A percentile compares a stretch with the other conserved stretches of the same genome.
Conservation (phyloP, 2,797 vertebrate genomes). For the Eptatretus atami region DNA sequence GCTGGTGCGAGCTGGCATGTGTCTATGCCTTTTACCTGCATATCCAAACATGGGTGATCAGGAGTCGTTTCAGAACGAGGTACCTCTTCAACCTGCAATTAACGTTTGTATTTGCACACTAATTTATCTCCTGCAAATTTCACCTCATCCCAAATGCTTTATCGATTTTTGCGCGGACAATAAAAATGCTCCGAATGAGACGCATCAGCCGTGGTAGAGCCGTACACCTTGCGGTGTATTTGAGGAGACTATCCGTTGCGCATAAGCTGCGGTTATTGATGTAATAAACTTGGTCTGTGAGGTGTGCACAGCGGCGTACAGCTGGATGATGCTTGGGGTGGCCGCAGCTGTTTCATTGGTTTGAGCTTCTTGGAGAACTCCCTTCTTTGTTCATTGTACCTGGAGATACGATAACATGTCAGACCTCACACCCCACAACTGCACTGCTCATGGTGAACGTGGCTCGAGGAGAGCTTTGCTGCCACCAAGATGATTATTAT, state of each 20-base stretch:
- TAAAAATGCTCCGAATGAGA: too few relatives aligned
- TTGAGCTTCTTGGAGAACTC: constrained; percentile 71
- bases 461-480: too few relatives aligned
- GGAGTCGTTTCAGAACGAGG: too few relatives aligned
- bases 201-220: constrained; percentile 10
- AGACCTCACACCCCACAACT: too few relatives aligned
- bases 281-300: constrained; percentile 83
- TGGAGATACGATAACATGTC: constrained; percentile 15
- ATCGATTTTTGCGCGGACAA: too few relatives aligned
- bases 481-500: too few relatives aligned
- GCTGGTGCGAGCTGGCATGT: constrained; percentile 11
- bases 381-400: constrained; percentile 50
- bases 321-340: constrained; percentile 72
- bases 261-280: constrained; percentile 95
- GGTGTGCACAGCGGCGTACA: constrained; percentile 74
- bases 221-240: constrained; percentile 80
- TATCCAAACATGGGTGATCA: background rate
- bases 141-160: too few relatives aligned
- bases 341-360: constrained; percentile 70
- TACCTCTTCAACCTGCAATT: too few relatives aligned
- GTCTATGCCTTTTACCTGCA: constrained; percentile 16
- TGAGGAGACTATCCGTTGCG: constrained; percentile 50
- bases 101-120: too few relatives aligned
- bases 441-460: too few relatives aligned
- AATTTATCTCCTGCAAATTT: too few relatives aligned